Evolutionary conservation across 2,113 vertebrate genomes (phyloP).

Genomic region (Vicugna pacos): DNA sequence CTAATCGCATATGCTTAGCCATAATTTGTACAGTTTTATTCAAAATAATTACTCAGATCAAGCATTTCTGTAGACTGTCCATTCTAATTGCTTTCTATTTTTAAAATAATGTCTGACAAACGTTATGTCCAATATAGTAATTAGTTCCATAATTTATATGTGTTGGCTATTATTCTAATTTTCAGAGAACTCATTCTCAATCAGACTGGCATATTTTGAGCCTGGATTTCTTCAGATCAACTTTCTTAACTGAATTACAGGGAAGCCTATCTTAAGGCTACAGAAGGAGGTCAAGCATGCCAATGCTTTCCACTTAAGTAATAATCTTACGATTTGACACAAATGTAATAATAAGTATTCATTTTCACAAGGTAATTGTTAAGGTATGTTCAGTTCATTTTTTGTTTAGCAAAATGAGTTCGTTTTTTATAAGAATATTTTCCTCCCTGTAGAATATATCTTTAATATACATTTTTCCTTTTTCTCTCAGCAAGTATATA

Average conservation of each 20-base stretch:
- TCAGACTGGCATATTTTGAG: conserved; percentile 28
- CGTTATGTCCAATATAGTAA: not conserved
- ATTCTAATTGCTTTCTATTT: conserved; percentile 22
- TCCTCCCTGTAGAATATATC: not conserved
- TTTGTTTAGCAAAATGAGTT: conserved; percentile 36
- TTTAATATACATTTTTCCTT: not conserved
- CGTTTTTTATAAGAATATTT: not conserved
- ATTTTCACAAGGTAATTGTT: conserved; percentile 19
- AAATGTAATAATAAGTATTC: not conserved
- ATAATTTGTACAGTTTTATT: conserved; percentile 1
- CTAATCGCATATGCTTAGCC: not conserved
- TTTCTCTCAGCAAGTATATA: not conserved
- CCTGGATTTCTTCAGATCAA: not conserved
- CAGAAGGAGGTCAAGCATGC: not conserved
- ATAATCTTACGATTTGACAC: not conserved
- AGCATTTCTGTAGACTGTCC: not conserved
- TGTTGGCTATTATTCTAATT: conserved; percentile 16
- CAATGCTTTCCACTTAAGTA: conserved; percentile 23
- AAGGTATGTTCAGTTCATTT: conserved; percentile 12
- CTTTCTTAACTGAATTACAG: conserved; percentile 5
- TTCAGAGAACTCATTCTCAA: conserved; percentile 31
- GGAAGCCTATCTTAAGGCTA: not conserved
- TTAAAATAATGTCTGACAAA: not conserved
- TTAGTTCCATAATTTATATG: conserved; percentile 23
- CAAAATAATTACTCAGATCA: conserved; percentile 12